Percentiles rank a stretch among this genome's conserved stretches.
phyloP scores from a whole-genome alignment of 2,888 invertebrate genomes.

The Acronicta leporina region DNA sequence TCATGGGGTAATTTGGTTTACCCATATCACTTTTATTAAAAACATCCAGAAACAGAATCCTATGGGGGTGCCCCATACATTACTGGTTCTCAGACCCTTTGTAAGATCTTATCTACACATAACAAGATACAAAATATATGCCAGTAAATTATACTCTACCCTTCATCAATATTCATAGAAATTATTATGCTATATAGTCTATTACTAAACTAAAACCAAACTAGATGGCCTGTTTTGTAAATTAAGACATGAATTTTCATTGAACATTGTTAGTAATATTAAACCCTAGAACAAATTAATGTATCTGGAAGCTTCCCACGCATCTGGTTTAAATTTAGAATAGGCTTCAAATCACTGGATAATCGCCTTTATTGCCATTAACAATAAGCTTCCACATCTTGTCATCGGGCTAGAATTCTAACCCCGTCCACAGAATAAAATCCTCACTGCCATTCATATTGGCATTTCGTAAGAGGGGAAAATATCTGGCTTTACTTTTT shows the following conservation, averaged over 20 bases:
- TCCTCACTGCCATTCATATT: no score
- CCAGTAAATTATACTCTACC: background rate
- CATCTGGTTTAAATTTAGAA: background rate
- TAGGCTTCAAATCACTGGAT: no score
- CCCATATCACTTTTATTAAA: background rate
- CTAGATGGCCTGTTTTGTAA: slow-evolving; percentile 7
- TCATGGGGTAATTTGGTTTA: background rate
- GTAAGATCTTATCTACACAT: background rate
- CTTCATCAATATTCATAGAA: slow-evolving; percentile 9
- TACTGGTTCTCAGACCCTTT: background rate
- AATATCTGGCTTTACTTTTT: no score
- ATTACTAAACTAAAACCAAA: background rate
- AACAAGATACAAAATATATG: background rate
- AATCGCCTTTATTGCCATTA: no score
- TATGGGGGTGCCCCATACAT: background rate
- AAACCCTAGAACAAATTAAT: slow-evolving; percentile 2
- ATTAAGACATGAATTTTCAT: slow-evolving; percentile 13
- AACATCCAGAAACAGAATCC: background rate
- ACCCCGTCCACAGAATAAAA: no score
- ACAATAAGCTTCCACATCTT: no score
- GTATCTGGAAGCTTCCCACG: background rate
- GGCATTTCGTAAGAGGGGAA: no score
- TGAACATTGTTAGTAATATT: slow-evolving; percentile 7
- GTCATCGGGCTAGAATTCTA: no score
- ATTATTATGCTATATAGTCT: background rate